Percentiles rank a stretch among this genome's conserved stretches.
phyloP scores from a whole-genome alignment of 1,140 invertebrate species.

The Trichogramma pretiosum region DNA sequence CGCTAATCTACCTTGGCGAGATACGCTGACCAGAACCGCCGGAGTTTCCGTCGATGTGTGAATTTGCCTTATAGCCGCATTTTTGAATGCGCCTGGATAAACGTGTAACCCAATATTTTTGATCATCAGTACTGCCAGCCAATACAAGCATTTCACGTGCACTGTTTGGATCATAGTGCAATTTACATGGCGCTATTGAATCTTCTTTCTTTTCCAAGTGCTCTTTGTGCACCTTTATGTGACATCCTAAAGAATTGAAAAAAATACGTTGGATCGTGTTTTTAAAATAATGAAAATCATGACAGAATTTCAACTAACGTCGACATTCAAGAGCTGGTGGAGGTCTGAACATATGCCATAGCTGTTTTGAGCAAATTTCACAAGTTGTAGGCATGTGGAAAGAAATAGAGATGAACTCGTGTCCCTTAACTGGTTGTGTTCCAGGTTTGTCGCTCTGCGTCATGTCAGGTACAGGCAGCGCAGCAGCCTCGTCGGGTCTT shows the following conservation, averaged over 20 bases:
- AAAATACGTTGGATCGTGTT: too few relatives aligned
- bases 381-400: constrained; percentile 98
- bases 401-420: constrained; percentile 91
- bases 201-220: constrained; percentile 81
- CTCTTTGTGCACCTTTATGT: constrained; percentile 93
- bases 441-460: constrained; percentile 60
- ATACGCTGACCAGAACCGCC: constrained; percentile 53
- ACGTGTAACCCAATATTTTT: constrained; percentile 85
- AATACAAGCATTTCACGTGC: constrained; percentile 87
- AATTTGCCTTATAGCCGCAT: constrained; percentile 83
- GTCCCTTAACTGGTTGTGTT: constrained; percentile 82
- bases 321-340: constrained; percentile 93
- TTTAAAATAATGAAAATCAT: not conserved
- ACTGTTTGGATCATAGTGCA: constrained; percentile 86
- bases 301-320: constrained; percentile 52
- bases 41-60: constrained; percentile 53
- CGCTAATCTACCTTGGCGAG: constrained; percentile 56
- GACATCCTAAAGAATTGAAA: constrained; percentile 64
- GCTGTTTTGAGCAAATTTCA: constrained; percentile 91
- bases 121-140: constrained; percentile 74
- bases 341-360: constrained; percentile 95
- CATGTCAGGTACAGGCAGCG: constrained; percentile 37
- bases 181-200: constrained; percentile 78
- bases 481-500: constrained; percentile 59
- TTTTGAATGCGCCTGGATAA: constrained; percentile 89